Evolutionary conservation across 2,888 invertebrate genomes (phyloP), one percentile per base, ranked within the genome.

Genomic region (Mechanitis mazaeus): DNA sequence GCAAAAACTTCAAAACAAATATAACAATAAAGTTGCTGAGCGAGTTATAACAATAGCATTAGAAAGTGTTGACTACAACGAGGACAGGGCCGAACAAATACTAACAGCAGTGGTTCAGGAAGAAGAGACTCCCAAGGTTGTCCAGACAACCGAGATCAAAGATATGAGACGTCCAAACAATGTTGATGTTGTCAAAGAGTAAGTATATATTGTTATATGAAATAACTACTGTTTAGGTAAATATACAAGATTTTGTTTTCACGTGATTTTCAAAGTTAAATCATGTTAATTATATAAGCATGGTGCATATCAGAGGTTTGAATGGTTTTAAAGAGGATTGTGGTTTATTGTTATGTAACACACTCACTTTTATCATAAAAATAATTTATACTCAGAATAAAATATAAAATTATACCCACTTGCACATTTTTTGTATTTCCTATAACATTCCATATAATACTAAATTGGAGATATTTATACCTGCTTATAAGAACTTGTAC

Each of bases 21-120:
- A 95, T 80, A 92, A 92, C 59, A 92, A 93, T 58, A 92, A 93
- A 55, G 93, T 96, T 42, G 94, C 96, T 0, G 96, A 96, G 70
- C 93, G 95, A 65, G 94, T 98, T 11, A 93, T 97, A 58, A 87
- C 93, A 1, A 94, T 97, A 80, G 98, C 97, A 0, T 85, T 97
- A 67, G 97, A 98, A 75, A 96, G 96, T 75, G 96, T 96, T 0
- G 94, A 95, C 75, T 97, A 94, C 82, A 94, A 96, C 68, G 96
- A 96, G 78, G 94, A 94, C 59, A 92, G 94, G 60, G 96, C 97
- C 0, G 93, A 93, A 69, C 94, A 95, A 79, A 95, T 97, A 68
- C 86, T 97, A 59, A 90, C 93, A 70, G 94, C 94, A 42, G 94
- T 94, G 79, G 85, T 92, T 7, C 90, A 93, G 65, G 95, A 95